Percentiles rank a stretch among this genome's conserved stretches.
These are phyloP conservation scores for Barnardius zonarius DNA, from an alignment of 2,113 vertebrate genomes.

Conservation along the genomic window DNA sequence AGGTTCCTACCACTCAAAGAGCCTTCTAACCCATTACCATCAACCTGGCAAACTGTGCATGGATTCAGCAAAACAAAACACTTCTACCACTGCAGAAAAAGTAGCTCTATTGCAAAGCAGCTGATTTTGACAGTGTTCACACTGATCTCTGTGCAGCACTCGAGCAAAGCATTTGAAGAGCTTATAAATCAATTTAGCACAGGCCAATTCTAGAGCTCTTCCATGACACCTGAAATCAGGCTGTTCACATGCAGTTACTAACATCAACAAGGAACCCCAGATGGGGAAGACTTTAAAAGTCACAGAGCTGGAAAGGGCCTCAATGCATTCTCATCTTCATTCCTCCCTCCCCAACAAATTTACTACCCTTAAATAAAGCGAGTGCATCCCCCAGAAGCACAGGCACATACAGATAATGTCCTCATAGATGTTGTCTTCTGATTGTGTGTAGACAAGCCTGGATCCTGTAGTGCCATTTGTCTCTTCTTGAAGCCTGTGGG, in stretches of 20 bases:
- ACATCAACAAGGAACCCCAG: neutral
- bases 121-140: neutral
- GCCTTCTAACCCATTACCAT: neutral
- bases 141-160: neutral
- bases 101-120: neutral
- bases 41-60: neutral
- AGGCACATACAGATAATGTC: slow-evolving; percentile 90
- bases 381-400: neutral
- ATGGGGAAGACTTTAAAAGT: neutral
- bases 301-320: neutral
- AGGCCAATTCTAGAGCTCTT: neutral
- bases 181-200: neutral
- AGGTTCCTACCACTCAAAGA: neutral
- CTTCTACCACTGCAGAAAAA: neutral
- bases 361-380: neutral
- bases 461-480: slow-evolving; percentile 69
- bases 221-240: neutral
- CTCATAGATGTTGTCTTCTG: slow-evolving; percentile 96
- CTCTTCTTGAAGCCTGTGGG: slow-evolving; percentile 68
- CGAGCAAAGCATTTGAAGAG: neutral
- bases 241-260: neutral
- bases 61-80: neutral
- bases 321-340: neutral
- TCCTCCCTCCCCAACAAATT: neutral
- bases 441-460: slow-evolving; percentile 83